phyloP scores from a whole-genome alignment of 2,888 invertebrate species.

The Eumerus sabulonum region DNA sequence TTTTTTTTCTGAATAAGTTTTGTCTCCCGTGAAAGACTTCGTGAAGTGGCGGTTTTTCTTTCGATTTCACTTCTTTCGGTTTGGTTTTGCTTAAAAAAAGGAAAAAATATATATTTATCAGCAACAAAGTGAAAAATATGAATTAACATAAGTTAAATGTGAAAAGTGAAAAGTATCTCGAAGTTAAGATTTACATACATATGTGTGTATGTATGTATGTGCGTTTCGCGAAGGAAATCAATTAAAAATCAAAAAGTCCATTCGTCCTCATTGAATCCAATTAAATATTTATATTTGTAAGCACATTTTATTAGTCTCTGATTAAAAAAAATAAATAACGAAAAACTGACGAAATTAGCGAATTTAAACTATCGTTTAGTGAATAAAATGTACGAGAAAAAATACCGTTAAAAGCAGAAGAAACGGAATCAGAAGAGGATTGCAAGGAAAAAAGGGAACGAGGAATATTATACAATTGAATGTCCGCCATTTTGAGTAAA shows the following conservation, averaged over 20 bases:
- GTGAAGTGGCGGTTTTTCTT: background rate
- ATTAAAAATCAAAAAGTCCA: constrained; percentile 1
- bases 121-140: constrained; percentile 17
- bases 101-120: constrained; percentile 4
- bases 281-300: constrained; percentile 2
- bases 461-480: constrained; percentile 73
- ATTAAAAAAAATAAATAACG: constrained; percentile 8
- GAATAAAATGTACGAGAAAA: constrained; percentile 17
- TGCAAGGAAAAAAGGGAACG: constrained; percentile 19
- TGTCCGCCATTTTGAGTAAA: constrained; percentile 75
- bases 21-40: background rate
- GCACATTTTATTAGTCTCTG: constrained; percentile 9
- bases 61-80: background rate
- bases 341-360: background rate
- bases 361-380: constrained; percentile 19
- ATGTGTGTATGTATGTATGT: no score
- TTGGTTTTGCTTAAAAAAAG: constrained; percentile 10
- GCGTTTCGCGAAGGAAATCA: no score
- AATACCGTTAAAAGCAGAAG: constrained; percentile 25
- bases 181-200: no score
- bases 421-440: constrained; percentile 20
- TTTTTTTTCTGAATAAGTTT: no score
- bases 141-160: constrained; percentile 6
- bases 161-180: constrained; percentile 3
- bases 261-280: background rate